Conservation (phyloP, 2,888 invertebrate species). For the Phyllotreta striolata region DNA sequence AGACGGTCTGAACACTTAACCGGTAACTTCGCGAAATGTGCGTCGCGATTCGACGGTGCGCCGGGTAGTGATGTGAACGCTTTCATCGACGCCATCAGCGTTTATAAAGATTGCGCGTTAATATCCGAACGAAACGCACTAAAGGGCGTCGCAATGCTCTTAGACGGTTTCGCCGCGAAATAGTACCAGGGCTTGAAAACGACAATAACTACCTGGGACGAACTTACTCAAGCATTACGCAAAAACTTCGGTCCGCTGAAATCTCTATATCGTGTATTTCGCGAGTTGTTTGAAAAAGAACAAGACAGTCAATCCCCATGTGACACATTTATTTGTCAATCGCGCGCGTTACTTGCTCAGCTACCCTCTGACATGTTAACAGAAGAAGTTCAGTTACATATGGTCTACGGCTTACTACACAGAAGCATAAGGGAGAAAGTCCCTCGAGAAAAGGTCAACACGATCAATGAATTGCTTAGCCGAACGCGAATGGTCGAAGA, state of each 20-base stretch:
- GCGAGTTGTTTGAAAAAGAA: background rate
- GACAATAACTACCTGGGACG: slow-evolving; percentile 19
- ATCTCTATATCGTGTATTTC: background rate
- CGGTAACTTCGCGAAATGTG: too few relatives aligned
- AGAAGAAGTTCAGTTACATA: background rate
- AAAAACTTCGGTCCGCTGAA: too few relatives aligned
- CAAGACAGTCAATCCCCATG: background rate
- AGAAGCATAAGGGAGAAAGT: background rate
- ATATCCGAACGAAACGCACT: slow-evolving; percentile 40
- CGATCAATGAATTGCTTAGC: too few relatives aligned
- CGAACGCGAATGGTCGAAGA: too few relatives aligned
- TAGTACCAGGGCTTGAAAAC: slow-evolving; percentile 44
- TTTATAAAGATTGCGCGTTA: slow-evolving; percentile 41
- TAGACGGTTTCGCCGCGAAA: slow-evolving; percentile 38
- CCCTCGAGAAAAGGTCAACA: background rate
- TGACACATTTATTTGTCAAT: background rate
- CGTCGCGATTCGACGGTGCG: too few relatives aligned
- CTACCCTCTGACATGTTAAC: background rate
- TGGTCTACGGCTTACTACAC: background rate
- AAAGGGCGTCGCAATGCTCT: slow-evolving; percentile 43
- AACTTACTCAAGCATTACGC: background rate
- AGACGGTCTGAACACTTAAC: too few relatives aligned
- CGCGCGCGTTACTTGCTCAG: background rate
- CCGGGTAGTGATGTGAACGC: slow-evolving; percentile 41
- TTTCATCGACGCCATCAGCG: slow-evolving; percentile 41